Evolutionary conservation across 2,113 vertebrate species (phyloP).

Genomic region (Eretmochelys imbricata): DNA sequence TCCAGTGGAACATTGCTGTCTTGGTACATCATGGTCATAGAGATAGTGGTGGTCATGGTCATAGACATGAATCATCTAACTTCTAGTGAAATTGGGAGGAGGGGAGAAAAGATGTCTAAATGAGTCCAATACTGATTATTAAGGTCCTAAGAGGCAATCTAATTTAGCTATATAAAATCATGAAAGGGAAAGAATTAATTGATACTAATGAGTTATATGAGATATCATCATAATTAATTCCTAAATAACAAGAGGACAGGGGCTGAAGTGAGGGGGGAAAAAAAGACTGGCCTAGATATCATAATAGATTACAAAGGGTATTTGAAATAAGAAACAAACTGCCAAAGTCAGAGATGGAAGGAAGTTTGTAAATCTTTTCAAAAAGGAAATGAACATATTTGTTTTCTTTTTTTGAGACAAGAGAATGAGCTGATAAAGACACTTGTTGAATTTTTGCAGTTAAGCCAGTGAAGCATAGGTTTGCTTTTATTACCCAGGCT

Average conservation of each 20-base stretch:
- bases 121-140: constrained; percentile 65
- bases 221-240: constrained; percentile 81
- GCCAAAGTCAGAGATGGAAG: constrained; percentile 40
- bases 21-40: background rate
- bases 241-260: constrained; percentile 77
- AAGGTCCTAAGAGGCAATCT: constrained; percentile 76
- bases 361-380: background rate
- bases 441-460: background rate
- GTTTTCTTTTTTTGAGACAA: background rate
- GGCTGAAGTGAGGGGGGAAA: constrained; percentile 33
- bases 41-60: background rate
- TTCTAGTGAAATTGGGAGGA: constrained; percentile 28
- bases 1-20: background rate
- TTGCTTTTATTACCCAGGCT: background rate
- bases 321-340: constrained; percentile 28
- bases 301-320: constrained; percentile 44
- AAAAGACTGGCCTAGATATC: constrained; percentile 68
- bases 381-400: background rate
- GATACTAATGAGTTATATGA: constrained; percentile 77
- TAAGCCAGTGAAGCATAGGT: background rate
- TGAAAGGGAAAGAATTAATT: constrained; percentile 79
- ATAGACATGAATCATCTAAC: rapidly evolving
- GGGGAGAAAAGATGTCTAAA: constrained; percentile 37
- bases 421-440: background rate
- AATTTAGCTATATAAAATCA: constrained; percentile 80